Base-by-base conservation (phyloP, 1,140 invertebrate genomes). In the Daktulosphaira vitifoliae region DNA sequence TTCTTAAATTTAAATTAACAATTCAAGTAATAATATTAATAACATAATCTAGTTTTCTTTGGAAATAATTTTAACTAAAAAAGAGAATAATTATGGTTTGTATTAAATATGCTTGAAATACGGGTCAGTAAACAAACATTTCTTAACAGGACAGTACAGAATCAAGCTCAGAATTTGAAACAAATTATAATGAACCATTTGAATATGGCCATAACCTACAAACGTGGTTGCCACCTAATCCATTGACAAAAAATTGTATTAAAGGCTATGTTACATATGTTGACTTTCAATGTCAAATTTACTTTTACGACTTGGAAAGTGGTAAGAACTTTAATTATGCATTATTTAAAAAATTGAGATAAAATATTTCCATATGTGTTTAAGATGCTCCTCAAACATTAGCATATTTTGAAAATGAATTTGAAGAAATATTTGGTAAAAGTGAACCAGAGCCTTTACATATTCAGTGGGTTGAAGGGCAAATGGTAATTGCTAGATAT, bases 401-500 rank as follows among this genome's bases (percentile, higher is more conserved):
- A 33, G 0, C 16, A 3, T 0, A 18, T 8, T 1, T 62, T 26
- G 6, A 4, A 6, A 3, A 13, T 1, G 42, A 62, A 20, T 33
- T 62, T 5, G 29, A 29, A 13, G 1, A 7, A 9, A 2, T 48
- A 9, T 62, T 33, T 22, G 11, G n/a, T 4, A 33, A 62, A 26
- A 48, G 25, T 16, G 68, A 74, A 25, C 72, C 76, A 0, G 78
- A 79, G 67, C 72, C 77, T 26, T 72, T 74, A 59, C 76, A 78
- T 68, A 68, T 72, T 11, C 72, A 73, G 64, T 83, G 81, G 82
- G 67, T 70, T 48, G 69, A 72, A 2, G 83, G 81, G 1, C 81
- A 87, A 64, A 74, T 82, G 0, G 87, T 85, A 68, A 74, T 85
- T 15, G 84, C 79, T 1, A 74, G 77, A 50, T 88, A 79, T 72